Base-by-base conservation (phyloP, 2,888 invertebrate species). In the Orthosia gracilis region DNA sequence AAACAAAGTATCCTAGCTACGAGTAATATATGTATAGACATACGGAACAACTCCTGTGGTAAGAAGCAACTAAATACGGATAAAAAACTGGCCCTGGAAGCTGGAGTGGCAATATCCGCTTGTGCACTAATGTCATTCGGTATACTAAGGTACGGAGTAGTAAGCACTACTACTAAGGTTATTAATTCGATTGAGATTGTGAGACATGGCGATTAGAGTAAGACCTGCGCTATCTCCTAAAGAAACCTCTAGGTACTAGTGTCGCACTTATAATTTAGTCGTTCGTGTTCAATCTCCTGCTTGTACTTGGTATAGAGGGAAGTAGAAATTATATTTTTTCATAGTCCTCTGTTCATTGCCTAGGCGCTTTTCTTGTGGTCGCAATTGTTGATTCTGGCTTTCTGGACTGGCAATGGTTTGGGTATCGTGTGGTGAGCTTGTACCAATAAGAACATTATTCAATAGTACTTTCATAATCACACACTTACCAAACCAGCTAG, bases 181-280 rank as follows among this genome's bases (percentile, higher is more conserved):
- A n/a, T 31, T 71, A 82, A 82, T 77, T 70, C 47, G 23, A 77
- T 82, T 76, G 59, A 31, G 12, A 65, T 54, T 68, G 57, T 31
- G 11, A 47, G 40, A 63, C 31, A 55, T 57, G 52, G 21, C 9
- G 62, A 67, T 79, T 58, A 66, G 3, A 57, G 31, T 57, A 54
- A 58, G 11, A 31, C 47, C 47, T 26, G 49, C 18, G 62, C 5
- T 65, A 62, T 49, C 26, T 18, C 50, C 13, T 55, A 13, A 57
- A 13, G 15, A 40, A 40, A 40, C 11, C 17, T 58, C 31, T 31
- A 58, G n/a, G n/a, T n/a, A 49, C 21, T 45, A 18, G 26, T 2
- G 50, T 21, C 40, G n/a, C 17, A 7, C 7, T 31, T n/a, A 26
- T n/a, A 7, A 40, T 54, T 54, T 17, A 52, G 52, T 21, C 3